Base-by-base conservation (phyloP, 2,797 vertebrate species). In the Sebastes baramenuke region DNA sequence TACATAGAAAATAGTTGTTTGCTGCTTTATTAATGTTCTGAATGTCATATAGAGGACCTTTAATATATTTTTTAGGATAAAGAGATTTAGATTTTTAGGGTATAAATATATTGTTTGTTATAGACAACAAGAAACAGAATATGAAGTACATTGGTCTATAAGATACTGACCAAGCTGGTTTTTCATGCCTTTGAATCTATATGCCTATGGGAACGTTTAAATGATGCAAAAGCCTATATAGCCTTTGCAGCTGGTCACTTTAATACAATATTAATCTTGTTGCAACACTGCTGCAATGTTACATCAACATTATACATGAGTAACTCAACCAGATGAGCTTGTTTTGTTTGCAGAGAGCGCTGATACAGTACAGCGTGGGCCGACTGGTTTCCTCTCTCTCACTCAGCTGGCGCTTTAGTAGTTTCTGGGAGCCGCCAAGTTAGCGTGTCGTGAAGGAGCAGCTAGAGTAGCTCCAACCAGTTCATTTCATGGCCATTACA, bases 401-500 rank as follows among this genome's bases (percentile, higher is more conserved):
- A 18, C n/a, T 76, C 59, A 38, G 64, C 54, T 65, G 56, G 24
- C 36, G 42, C 72, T 29, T 29, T 24, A 2, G 24, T 56, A 52
- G 14, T 34, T 84, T 75, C 74, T 29, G 25, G 80, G 64, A 61
- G 32, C 25, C 60, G 65, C 34, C 46, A 49, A 49, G 61, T 76
- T 52, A 27, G 64, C 10, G 9, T 54, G 58, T 49, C 67, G 68
- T 38, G 67, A 64, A 42, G 59, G n/a, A 70, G 61, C 46, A 55
- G 58, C 78, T 32, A 30, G 42, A 70, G 67, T 38, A 61, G 58
- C 52, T 71, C 61, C 54, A 34, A 30, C 36, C 67, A 79, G 76
- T 83, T 94, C 80, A 93, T 94, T 94, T 94, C 86, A 93, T 75
- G 90, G 89, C 72, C 84, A 83, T 92, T 89, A 89, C 59, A 75